A percentile compares a stretch with the other conserved stretches of the same genome.
Conservation (phyloP, 2,113 vertebrate genomes). For the Mesocricetus auratus region DNA sequence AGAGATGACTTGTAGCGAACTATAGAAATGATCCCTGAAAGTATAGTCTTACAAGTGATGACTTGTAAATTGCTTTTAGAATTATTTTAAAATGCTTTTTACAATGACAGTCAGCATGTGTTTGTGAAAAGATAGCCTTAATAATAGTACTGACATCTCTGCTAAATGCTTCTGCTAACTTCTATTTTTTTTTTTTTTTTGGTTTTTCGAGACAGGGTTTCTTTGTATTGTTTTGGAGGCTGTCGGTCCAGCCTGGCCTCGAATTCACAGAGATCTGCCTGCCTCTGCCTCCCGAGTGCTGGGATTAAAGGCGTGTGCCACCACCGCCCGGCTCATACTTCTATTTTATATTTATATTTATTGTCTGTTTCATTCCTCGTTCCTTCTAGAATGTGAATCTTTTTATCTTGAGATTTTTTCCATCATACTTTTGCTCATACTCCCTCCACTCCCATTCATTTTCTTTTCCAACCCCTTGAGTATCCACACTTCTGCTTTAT, state of each 20-base stretch:
- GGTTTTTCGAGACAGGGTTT: too few species aligned
- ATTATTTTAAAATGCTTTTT: conserved; percentile 25
- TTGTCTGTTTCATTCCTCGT: not conserved
- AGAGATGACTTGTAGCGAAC: not conserved
- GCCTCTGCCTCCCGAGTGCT: too few species aligned
- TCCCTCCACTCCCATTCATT: not conserved
- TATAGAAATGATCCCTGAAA: too few species aligned
- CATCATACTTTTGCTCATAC: not conserved
- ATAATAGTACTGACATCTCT: not conserved
- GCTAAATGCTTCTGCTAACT: conserved; percentile 1
- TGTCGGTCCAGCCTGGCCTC: too few species aligned
- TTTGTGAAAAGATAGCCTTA: not conserved
- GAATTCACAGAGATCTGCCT: too few species aligned
- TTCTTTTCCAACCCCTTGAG: not conserved
- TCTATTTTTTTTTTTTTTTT: too few species aligned
- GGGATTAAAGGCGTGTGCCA: too few species aligned
- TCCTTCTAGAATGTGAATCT: not conserved
- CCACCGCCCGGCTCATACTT: too few species aligned
- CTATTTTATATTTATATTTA: not conserved
- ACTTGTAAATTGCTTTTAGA: conserved; percentile 12
- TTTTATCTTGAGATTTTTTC: not conserved
- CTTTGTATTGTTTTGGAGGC: too few species aligned
- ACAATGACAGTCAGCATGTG: not conserved
- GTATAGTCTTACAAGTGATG: too few species aligned
- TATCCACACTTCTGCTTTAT: not conserved